Evolutionary conservation across 64 coral and sea anemone genomes (phyloP).

Genomic region (Dendronephthya gigantea): DNA sequence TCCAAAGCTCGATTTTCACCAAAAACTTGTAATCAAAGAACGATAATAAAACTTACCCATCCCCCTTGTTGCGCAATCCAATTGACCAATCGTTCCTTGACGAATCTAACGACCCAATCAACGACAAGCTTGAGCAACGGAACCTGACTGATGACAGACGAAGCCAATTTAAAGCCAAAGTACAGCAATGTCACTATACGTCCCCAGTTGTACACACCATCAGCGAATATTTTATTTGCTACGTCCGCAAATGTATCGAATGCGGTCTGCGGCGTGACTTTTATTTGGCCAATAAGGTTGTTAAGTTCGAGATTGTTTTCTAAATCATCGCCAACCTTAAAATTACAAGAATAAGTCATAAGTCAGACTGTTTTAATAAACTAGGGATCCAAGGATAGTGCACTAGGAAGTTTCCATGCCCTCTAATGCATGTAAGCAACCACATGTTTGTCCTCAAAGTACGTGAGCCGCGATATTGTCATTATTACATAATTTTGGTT

Average conservation of each 20-base stretch:
- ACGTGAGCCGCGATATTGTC: too few species aligned
- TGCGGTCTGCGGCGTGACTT: conserved; percentile 80
- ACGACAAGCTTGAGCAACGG: conserved; percentile 82
- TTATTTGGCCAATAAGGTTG: conserved; percentile 45
- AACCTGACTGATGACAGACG: conserved; percentile 61
- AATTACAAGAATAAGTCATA: background rate
- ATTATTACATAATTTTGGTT: too few species aligned
- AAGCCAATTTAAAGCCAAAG: conserved; percentile 91
- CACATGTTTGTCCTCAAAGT: too few species aligned
- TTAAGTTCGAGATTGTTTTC: conserved; percentile 48
- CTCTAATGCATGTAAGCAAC: too few species aligned
- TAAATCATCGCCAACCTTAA: conserved; percentile 60
- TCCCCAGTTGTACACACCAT: conserved; percentile 83
- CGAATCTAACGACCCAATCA: conserved; percentile 73
- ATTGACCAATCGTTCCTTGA: conserved; percentile 73
- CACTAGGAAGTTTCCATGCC: too few species aligned
- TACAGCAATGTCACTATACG: conserved; percentile 87
- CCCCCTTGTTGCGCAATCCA: conserved; percentile 92
- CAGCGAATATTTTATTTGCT: conserved; percentile 70
- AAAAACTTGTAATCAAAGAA: too few species aligned
- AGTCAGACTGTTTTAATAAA: too few species aligned
- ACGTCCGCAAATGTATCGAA: conserved; percentile 83
- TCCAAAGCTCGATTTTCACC: too few species aligned
- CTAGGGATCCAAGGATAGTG: too few species aligned
- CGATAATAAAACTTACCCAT: conserved; percentile 59